phyloP scores from a whole-genome alignment of 2,888 invertebrate genomes.

The Corythucha ciliata region DNA sequence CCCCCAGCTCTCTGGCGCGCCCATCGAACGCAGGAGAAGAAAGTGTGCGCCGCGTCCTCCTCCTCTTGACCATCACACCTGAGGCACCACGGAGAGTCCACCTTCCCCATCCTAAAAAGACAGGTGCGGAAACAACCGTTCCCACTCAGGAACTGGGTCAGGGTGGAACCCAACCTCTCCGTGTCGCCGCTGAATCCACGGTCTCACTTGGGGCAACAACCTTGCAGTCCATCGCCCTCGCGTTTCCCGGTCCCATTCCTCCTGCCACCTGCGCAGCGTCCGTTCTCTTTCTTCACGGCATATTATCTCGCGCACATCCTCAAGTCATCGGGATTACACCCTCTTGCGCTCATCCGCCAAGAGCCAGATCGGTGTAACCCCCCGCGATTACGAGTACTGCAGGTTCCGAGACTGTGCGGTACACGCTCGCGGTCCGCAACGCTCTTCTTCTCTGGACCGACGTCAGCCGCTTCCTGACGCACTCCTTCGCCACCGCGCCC shows the following conservation, averaged over 20 bases:
- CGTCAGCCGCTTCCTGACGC: slow-evolving; percentile 27
- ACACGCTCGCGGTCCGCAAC: slow-evolving; percentile 30
- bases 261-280: slow-evolving; percentile 27
- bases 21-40: too few species aligned
- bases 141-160: slow-evolving; percentile 31
- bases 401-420: slow-evolving; percentile 34
- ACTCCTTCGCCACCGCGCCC: slow-evolving; percentile 19
- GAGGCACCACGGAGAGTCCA: too few species aligned
- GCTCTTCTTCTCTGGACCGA: slow-evolving; percentile 31
- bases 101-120: too few species aligned
- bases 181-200: background rate
- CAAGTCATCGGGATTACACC: background rate
- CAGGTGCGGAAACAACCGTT: too few species aligned
- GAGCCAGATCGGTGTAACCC: slow-evolving; percentile 37
- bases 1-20: too few species aligned
- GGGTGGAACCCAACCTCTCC: slow-evolving; percentile 22
- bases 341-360: slow-evolving; percentile 27
- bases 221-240: slow-evolving; percentile 31
- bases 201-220: background rate
- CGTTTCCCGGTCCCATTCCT: slow-evolving; percentile 25
- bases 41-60: too few species aligned
- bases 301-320: slow-evolving; percentile 7
- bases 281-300: slow-evolving; percentile 18
- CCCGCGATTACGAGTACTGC: slow-evolving; percentile 31
- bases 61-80: too few species aligned